Evolutionary conservation across 1,140 invertebrate genomes (phyloP).

Genomic region (Anastatus disparis): DNA sequence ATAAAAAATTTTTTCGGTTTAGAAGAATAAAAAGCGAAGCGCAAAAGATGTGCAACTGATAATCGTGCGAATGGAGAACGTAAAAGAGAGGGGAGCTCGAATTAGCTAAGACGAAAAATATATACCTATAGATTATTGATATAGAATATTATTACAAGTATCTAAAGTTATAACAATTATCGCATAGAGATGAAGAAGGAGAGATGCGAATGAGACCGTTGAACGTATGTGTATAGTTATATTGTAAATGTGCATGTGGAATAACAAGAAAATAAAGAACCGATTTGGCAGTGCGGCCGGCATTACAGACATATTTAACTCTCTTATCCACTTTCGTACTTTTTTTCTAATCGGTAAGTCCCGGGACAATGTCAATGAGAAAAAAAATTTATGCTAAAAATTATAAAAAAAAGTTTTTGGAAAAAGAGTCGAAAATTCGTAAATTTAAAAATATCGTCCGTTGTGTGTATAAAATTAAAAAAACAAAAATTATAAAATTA

Average conservation of each 20-base stretch:
- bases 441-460: slow-evolving; percentile 25
- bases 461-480: slow-evolving; percentile 21
- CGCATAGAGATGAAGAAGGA: slow-evolving; percentile 9
- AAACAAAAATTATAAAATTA: too few relatives aligned
- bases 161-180: slow-evolving; percentile 38
- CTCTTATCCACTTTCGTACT: not conserved
- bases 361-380: not conserved
- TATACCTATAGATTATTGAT: slow-evolving; percentile 31
- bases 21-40: not conserved
- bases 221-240: slow-evolving; percentile 40
- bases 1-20: slow-evolving; percentile 3
- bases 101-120: slow-evolving; percentile 25
- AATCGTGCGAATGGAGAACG: not conserved
- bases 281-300: slow-evolving; percentile 26
- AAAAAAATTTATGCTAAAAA: slow-evolving; percentile 17
- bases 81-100: not conserved
- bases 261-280: slow-evolving; percentile 17
- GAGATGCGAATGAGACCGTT: slow-evolving; percentile 20
- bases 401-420: slow-evolving; percentile 31
- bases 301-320: slow-evolving; percentile 18
- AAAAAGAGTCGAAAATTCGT: slow-evolving; percentile 23
- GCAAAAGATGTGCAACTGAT: not conserved
- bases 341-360: slow-evolving; percentile 8
- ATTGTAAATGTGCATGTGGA: slow-evolving; percentile 39
- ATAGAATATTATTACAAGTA: slow-evolving; percentile 39